Evolutionary conservation across 2,888 invertebrate genomes (phyloP), one percentile per base, ranked within the genome.

Genomic region (Pristionchus arcanus): DNA sequence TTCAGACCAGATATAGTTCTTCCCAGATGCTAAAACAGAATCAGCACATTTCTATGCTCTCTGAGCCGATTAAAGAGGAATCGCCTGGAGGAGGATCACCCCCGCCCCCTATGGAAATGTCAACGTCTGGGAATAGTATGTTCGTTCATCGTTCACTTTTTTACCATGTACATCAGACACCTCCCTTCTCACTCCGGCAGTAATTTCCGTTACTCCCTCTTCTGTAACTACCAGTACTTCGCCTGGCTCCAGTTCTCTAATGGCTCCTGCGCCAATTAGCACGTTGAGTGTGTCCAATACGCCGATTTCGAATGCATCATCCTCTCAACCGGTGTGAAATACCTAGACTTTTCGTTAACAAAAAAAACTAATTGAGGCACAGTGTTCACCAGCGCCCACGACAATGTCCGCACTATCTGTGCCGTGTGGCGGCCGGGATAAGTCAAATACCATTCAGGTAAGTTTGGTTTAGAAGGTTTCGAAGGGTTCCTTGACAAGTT

Each of bases 51-150:
- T 92, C 93, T 31, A 92, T n/a, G 28, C 42, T 93, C 37, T 91
- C 92, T 59, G 94, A 94, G 68, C 93, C 94, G 5, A 94, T 94
- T 31, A 94, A 94, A 16, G 94, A 94, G 90, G 94, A 94, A 90
- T 92, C 93, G 0, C 94, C 94, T 31, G 90, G 91, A 83, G 77
- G 86, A 7, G 31, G 86, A 15, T 90, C 90, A 16, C 91, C 92
- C 15, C 91, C 91, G 16, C 55, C 91, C 0, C 53, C 90, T 2
- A 53, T 81, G 7, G 90, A 71, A 16, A 66, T 89, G n/a, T 4
- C 15, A 25, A 21, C 86, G 21, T 28, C 68, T 15, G 63, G 37
- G 5, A 74, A 74, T 37, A 34, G 74, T 74, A 15, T 49, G 3
- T 7, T 49, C 4, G 1, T 49, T 9, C n/a, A 68, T n/a, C 28